A percentile compares a stretch with the other conserved stretches of the same genome.
Evolutionary conservation across 2,888 invertebrate species (phyloP).

Genomic region (Pachymerium ferrugineum): DNA sequence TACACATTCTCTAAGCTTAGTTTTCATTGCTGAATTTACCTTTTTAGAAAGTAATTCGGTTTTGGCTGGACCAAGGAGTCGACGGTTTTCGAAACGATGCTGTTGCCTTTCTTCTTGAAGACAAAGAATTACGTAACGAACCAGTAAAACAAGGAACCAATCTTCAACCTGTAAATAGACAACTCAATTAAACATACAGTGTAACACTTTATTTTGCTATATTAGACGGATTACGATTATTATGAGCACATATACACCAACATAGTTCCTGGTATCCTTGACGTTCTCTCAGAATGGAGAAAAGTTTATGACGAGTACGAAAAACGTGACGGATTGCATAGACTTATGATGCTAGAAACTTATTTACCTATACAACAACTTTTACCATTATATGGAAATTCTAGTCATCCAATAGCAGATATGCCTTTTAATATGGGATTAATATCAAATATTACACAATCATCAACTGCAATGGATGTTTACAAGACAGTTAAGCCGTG

Average conservation of each 20-base stretch:
- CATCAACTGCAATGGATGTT: constrained; percentile 50
- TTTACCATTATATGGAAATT: constrained; percentile 61
- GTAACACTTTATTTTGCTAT: background rate
- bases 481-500: constrained; percentile 63
- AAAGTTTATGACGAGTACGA: constrained; percentile 57
- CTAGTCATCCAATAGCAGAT: constrained; percentile 57
- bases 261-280: constrained; percentile 51
- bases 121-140: constrained; percentile 37
- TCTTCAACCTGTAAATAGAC: background rate
- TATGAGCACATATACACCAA: constrained; percentile 35
- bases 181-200: too few species aligned
- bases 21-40: background rate
- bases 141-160: background rate
- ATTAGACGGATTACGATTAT: constrained; percentile 28
- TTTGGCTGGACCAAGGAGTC: constrained; percentile 49
- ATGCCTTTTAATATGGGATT: constrained; percentile 74
- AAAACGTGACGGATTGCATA: constrained; percentile 50
- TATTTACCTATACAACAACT: constrained; percentile 58
- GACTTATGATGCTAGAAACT: constrained; percentile 68
- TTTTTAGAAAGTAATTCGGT: constrained; percentile 41
- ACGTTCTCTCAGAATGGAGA: constrained; percentile 60
- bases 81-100: constrained; percentile 49
- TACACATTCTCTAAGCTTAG: too few species aligned
- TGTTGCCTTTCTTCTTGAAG: constrained; percentile 45
- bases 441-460: constrained; percentile 49